Evolutionary conservation across 2,797 vertebrate genomes (phyloP).

Genomic region (Lindbergichthys nudifrons): DNA sequence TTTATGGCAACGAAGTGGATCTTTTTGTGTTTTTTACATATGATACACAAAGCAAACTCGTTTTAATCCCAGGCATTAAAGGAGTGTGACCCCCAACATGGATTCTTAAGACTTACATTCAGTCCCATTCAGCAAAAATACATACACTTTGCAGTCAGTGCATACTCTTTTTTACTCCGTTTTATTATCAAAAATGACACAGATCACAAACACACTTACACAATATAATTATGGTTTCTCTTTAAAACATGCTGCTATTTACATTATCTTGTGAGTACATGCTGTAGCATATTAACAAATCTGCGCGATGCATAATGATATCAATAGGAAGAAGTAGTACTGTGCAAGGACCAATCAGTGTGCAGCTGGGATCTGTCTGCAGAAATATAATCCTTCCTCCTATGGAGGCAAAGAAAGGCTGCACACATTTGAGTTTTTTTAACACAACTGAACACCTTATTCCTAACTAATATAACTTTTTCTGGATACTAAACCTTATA

Average conservation of each 20-base stretch:
- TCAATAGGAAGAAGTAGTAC: conserved; percentile 71
- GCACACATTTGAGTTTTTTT: background rate
- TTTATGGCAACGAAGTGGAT: conserved; percentile 37
- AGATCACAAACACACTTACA: conserved; percentile 86
- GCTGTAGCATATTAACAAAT: conserved; percentile 86
- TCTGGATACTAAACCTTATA: background rate
- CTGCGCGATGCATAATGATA: conserved; percentile 76
- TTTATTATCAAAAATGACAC: conserved; percentile 89
- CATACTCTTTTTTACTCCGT: conserved; percentile 74
- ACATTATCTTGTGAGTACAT: conserved; percentile 87
- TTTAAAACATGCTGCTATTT: conserved; percentile 92
- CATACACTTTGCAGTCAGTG: conserved; percentile 84
- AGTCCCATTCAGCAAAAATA: conserved; percentile 75
- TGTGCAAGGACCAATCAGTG: conserved; percentile 57
- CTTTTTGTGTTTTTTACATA: conserved; percentile 37
- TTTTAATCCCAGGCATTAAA: conserved; percentile 58
- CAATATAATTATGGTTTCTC: conserved; percentile 81
- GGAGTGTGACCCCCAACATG: conserved; percentile 56
- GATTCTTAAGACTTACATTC: conserved; percentile 71
- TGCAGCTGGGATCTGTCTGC: conserved; percentile 42
- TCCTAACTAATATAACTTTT: background rate
- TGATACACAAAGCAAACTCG: conserved; percentile 58
- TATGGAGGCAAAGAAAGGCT: conserved; percentile 14
- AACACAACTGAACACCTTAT: background rate
- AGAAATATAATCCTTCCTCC: background rate